phyloP scores from a whole-genome alignment of 2,797 vertebrate species.

The Halcyon leucocephala region DNA sequence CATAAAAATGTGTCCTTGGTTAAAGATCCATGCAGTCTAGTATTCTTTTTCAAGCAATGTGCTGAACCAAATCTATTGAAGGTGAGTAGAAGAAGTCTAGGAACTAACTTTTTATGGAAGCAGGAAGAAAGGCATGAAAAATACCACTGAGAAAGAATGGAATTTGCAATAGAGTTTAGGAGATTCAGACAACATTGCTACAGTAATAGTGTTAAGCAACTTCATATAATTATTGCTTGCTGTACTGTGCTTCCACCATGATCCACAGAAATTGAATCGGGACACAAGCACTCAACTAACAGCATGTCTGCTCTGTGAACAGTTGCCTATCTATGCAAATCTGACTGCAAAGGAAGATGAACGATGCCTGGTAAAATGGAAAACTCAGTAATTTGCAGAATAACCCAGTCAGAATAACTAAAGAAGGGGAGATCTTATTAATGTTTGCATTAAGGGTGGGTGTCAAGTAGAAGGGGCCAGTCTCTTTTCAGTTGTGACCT shows the following conservation, averaged over 20 bases:
- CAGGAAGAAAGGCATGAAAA: not conserved
- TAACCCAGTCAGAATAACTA: not conserved
- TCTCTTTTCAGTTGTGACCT: too few species aligned
- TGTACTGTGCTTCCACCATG: not conserved
- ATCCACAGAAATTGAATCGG: not conserved
- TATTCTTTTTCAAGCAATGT: not conserved
- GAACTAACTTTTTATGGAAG: not conserved
- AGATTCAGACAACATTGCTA: not conserved
- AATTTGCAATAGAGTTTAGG: not conserved
- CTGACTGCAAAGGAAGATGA: not conserved
- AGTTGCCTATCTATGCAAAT: not conserved
- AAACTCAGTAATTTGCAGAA: not conserved
- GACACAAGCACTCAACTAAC: not conserved
- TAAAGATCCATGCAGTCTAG: not conserved
- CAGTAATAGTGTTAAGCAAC: not conserved
- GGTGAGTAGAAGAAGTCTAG: not conserved
- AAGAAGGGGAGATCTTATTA: not conserved
- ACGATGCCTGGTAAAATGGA: not conserved
- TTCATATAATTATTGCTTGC: not conserved
- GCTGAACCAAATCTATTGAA: not conserved
- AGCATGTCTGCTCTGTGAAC: not conserved
- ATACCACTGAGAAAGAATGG: not conserved
- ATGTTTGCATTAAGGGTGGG: too few species aligned
- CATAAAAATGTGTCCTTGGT: not conserved
- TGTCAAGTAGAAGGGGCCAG: too few species aligned